These are phyloP conservation scores for Ciconia stormi DNA, from an alignment of 2,113 vertebrate genomes.

Conservation along the genomic window DNA sequence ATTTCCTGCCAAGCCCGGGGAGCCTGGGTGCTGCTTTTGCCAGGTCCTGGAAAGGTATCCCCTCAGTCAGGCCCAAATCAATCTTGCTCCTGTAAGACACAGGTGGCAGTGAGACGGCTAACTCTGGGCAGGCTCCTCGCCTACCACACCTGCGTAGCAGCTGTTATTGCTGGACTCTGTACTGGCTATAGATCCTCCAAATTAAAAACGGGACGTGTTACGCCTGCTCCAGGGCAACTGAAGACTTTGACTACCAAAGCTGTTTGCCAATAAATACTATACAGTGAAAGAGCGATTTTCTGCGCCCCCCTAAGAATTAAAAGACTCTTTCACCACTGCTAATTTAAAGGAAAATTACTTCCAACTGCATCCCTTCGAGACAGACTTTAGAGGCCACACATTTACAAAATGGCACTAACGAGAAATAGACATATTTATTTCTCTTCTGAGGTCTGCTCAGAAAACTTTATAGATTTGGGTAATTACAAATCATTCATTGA, in stretches of 20 bases:
- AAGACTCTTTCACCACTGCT: neutral
- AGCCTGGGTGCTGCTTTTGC: neutral
- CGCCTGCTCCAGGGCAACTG: neutral
- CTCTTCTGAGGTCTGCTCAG: neutral
- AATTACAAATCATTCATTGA: neutral
- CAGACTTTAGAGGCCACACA: neutral
- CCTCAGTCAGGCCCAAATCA: neutral
- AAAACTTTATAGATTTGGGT: neutral
- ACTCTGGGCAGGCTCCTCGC: neutral
- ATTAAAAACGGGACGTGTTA: neutral
- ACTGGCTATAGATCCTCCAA: neutral
- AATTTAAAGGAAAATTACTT: neutral
- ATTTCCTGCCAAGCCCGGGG: neutral
- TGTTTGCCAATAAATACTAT: neutral
- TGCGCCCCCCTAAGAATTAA: rapidly evolving
- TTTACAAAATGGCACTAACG: neutral
- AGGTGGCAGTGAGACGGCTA: neutral
- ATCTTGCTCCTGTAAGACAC: neutral
- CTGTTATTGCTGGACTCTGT: neutral
- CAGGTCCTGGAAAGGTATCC: neutral
- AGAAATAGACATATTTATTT: neutral
- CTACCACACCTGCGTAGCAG: neutral
- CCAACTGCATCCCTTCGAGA: neutral
- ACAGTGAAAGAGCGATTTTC: neutral
- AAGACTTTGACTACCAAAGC: neutral